Evolutionary conservation across 2,797 vertebrate species (phyloP), one percentile per base, ranked within the genome.

Genomic region (Parauchenoglanis ngamensis): DNA sequence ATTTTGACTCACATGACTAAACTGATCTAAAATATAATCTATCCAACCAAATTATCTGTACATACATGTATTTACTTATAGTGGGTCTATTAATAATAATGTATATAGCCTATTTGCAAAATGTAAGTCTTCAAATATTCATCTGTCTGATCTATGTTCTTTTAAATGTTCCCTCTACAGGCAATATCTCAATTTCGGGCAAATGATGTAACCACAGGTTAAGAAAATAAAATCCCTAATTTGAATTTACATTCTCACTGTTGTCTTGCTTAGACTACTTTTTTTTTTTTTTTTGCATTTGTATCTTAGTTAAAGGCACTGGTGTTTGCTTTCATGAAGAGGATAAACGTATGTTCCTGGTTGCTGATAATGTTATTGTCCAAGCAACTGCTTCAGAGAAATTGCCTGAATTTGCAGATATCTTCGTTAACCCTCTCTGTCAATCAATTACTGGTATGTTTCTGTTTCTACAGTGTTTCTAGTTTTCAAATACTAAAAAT

Each of bases 371-470:
- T 40, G 56, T 86, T 25, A 65, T 25, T 46, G 23, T 85, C 12
- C n/a, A n/a, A 21, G 44, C 75, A 44, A 28, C 11, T 2, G 25
- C n/a, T 76, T 40, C 31, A 28, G 40, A 61, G 3, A 77, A 63
- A 61, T 23, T 52, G 23, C 28, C 56, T 61, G 44, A 78, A 78
- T 28, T 77, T 11, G 23, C 70, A 4, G 84, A 86, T 31, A n/a
- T 78, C 57, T 63, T 86, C 23, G 31, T 86, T 35, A 76, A 86
- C 28, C 44, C 84, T 7, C 31, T 86, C 49, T 86, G 84, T 65
- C 13, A 12, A 19, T 86, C 57, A 4, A 28, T 13, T n/a, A 77
- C 72, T 76, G 84, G 84, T 86, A 85, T 23, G 77, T 59, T 7
- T 7, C 21, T 61, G 23, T 4, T 61, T n/a, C n/a, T 23, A 23